phyloP scores from a whole-genome alignment of 1,140 invertebrate species.

The Ips nitidus region DNA sequence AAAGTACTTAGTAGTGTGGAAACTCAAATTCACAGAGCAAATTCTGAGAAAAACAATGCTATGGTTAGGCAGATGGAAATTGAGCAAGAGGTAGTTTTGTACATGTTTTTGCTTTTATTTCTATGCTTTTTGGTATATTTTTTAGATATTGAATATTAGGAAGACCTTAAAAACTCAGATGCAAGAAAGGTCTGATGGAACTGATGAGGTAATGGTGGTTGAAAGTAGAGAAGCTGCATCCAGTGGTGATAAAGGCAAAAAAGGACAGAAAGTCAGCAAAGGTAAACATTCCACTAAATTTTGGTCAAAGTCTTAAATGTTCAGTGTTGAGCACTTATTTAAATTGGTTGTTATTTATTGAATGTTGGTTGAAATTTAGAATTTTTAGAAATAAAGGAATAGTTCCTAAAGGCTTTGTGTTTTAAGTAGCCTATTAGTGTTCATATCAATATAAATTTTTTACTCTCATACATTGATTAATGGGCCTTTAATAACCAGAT shows the following conservation, averaged over 20 bases:
- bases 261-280: conserved; percentile 56
- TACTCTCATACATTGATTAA: too few relatives aligned
- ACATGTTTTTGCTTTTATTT: neutral
- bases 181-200: conserved; percentile 64
- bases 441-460: too few relatives aligned
- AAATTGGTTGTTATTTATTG: neutral
- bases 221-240: conserved; percentile 57
- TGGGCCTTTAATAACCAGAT: too few relatives aligned
- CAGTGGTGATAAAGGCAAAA: conserved; percentile 55
- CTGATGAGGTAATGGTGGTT: conserved; percentile 61
- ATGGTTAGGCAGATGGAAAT: conserved; percentile 80
- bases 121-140: conserved; percentile 42
- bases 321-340: neutral
- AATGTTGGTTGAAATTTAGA: too few relatives aligned
- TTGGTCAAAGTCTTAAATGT: conserved; percentile 59
- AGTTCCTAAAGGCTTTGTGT: too few relatives aligned
- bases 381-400: too few relatives aligned
- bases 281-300: conserved; percentile 59
- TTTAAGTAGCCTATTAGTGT: too few relatives aligned
- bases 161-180: conserved; percentile 77
- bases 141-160: conserved; percentile 70
- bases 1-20: conserved; percentile 86
- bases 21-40: conserved; percentile 84
- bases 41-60: conserved; percentile 78
- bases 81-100: conserved; percentile 67